Evolutionary conservation across 2,888 invertebrate genomes (phyloP).

Genomic region (Steinernema scapterisci): DNA sequence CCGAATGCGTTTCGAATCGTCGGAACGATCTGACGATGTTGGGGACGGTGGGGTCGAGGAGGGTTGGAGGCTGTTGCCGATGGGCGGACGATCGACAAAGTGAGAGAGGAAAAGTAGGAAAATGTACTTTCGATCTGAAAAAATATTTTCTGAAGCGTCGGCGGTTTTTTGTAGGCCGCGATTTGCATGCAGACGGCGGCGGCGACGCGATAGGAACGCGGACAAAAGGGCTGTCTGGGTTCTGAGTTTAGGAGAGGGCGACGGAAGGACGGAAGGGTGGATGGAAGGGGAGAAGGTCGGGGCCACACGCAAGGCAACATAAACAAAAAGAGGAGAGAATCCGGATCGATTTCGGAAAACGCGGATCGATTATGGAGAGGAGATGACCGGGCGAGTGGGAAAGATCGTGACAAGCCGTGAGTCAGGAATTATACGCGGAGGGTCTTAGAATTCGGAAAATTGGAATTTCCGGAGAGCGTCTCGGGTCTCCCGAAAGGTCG

Average conservation of each 20-base stretch:
- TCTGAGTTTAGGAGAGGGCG: no score
- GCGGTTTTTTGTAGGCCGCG: background rate
- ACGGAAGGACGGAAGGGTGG: no score
- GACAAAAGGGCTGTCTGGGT: no score
- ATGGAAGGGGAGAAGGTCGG: no score
- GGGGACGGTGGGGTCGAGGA: background rate
- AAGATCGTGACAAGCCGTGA: no score
- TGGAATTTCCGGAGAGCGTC: no score
- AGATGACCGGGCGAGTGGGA: no score
- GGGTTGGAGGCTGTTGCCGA: constrained; percentile 20
- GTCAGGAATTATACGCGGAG: no score
- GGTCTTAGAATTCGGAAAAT: no score
- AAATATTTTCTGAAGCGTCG: background rate
- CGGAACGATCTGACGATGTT: constrained; percentile 1
- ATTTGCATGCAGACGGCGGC: constrained; percentile 16
- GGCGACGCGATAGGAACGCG: background rate
- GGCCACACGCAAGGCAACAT: background rate
- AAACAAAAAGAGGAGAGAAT: background rate
- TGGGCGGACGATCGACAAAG: constrained; percentile 26
- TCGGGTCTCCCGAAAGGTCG: no score
- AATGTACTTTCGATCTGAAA: constrained; percentile 31
- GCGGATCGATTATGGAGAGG: no score
- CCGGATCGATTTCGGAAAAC: no score
- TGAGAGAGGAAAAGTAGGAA: constrained; percentile 21
- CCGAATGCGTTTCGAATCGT: constrained; percentile 8